Percentiles rank a stretch among this genome's conserved stretches.
Evolutionary conservation across 2,113 vertebrate species (phyloP).

Genomic region (Hystrix cristata): DNA sequence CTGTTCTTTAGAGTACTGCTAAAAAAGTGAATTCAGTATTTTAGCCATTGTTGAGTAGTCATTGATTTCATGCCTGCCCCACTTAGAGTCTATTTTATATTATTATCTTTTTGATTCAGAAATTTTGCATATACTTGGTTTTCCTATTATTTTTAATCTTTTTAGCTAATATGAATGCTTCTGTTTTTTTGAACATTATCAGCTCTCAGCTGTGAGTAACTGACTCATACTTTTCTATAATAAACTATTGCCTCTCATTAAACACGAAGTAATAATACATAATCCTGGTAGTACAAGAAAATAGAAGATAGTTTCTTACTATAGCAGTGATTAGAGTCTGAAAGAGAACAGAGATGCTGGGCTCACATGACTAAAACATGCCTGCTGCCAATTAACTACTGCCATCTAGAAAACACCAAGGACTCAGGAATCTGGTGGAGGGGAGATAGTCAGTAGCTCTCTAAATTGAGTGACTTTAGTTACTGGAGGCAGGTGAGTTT

Average conservation of each 20-base stretch:
- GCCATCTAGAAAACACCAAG: neutral
- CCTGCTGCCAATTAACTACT: neutral
- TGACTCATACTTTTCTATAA: conserved; percentile 58
- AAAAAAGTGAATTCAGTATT: conserved; percentile 54
- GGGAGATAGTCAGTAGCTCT: neutral
- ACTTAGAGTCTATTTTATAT: conserved; percentile 73
- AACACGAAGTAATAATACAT: conserved; percentile 67
- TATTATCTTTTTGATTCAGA: conserved; percentile 66
- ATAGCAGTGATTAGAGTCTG: conserved; percentile 27
- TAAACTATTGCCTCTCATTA: conserved; percentile 68
- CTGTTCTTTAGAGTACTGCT: conserved; percentile 57
- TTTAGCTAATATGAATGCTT: conserved; percentile 60
- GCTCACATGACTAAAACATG: neutral
- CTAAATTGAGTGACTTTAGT: neutral
- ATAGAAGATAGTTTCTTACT: conserved; percentile 57
- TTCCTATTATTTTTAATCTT: conserved; percentile 68
- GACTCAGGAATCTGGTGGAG: neutral
- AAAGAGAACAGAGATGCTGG: conserved; percentile 26
- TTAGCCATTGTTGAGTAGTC: conserved; percentile 70
- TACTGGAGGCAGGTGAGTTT: neutral
- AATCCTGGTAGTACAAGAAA: conserved; percentile 58
- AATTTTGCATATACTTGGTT: conserved; percentile 75
- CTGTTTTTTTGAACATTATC: conserved; percentile 71
- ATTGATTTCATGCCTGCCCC: conserved; percentile 68
- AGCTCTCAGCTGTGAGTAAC: conserved; percentile 75